Evolutionary conservation across 1,140 invertebrate genomes (phyloP), one percentile per base, ranked within the genome.

Genomic region (Papilio aristodemus): DNA sequence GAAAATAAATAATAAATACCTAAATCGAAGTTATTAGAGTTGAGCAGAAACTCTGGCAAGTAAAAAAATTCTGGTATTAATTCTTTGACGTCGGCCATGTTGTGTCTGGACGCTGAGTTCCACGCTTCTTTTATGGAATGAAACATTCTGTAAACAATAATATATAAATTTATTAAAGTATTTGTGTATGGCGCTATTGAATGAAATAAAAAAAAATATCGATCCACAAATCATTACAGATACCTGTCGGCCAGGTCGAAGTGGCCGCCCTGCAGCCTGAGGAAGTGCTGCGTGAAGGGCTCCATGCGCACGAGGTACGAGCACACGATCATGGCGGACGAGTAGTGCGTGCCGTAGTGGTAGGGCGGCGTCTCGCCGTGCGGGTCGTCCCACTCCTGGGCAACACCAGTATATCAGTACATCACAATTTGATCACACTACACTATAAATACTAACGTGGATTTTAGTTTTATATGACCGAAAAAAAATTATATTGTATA

Each of bases 11-110:
- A 17, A 63, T 50, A 43, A 68, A 71, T 91, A 94, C 98, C 98
- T 80, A 99, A 93, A 94, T 99, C 98, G 92, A 99, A 99, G 79
- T 97, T 96, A 92, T 99, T 99, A 0, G 95, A 95, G 92, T 99
- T 99, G 39, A 94, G 86, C 13, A 99, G 92, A 91, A 99, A 99
- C 87, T 99, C 98, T 6, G 99, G 98, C 46, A 99, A 91, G 89
- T 99, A 99, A 89, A 99, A 99, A 90, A 99, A 99, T 92, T 99
- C 99, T 11, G 99, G 99, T 79, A 99, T 99, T 0, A 99, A 93
- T 92, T 99, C 99, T 85, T 99, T 99, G 0, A 99, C 98, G 91
- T 99, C 99, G 11, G 99, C 98, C 98, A 99, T 99, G 85, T 99
- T 99, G 80, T 99, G 97, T 85, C 96, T 96, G 0, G 98, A 98